Evolutionary conservation across 2,888 invertebrate genomes (phyloP), one percentile per base, ranked within the genome.

Genomic region (Eupelmus urozonus): DNA sequence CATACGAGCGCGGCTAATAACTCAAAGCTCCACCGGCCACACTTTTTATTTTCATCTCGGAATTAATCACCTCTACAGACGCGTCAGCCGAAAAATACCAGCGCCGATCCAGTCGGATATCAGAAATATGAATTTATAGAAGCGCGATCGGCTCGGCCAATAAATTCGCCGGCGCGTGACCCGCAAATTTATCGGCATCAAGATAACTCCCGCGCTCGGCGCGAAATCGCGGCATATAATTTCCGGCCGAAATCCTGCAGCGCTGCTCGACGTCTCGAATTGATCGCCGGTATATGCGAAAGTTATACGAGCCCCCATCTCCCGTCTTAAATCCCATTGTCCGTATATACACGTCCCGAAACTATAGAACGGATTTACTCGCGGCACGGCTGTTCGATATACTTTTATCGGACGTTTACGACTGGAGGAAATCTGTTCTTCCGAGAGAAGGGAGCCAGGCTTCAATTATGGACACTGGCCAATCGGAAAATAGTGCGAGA

Each of bases 381-480:
- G n/a, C 4, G 59, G 9, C 20, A 3, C 23, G 55, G 55, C 16
- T 2, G 25, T 27, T 63, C 62, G 45, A 63, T 63, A 45, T 3
- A 5, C 25, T 63, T 63, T 45, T 63, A 45, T 45, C 25, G 45
- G 16, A 25, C 63, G 27, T 63, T 63, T 63, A 63, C 45, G 63
- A 45, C 34, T 18, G 7, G n/a, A 45, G 49, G 63, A 63, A 63
- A 63, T 63, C 63, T 63, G 63, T 25, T 25, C 27, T 49, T 45
- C 23, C 63, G 25, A n/a, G 18, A 3, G 29, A 79, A 62, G 74
- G 70, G 80, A 75, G 70, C 74, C 78, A 67, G 65, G 76, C 82
- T 84, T 86, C 85, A 85, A 86, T 87, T 85, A 86, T 83, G 84
- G 82, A 84, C 83, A 82, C 84, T 84, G 82, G 84, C 84, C 86